Percentiles rank a stretch among this genome's conserved stretches.
These are phyloP conservation scores for Saguinus midas DNA, from an alignment of 2,113 vertebrate genomes.

Conservation along the genomic window DNA sequence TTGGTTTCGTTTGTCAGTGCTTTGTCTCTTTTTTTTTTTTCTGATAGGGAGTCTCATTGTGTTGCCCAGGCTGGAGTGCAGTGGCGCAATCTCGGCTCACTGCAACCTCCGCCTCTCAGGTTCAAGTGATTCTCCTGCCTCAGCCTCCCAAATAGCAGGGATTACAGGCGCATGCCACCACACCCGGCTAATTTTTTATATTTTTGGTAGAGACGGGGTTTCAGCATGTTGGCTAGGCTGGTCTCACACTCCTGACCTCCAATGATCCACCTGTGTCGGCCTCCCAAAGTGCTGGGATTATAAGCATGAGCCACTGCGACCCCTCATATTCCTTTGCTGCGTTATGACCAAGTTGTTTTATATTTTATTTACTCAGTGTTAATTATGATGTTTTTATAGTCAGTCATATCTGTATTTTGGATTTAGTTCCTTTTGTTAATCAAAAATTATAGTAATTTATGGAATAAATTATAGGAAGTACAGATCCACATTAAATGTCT, in stretches of 20 bases:
- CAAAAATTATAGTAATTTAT: conserved; percentile 40
- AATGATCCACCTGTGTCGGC: too few relatives aligned
- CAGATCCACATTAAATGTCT: background rate
- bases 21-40: background rate
- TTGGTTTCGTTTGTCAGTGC: background rate
- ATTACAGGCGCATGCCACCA: too few relatives aligned
- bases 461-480: background rate
- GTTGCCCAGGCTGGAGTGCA: background rate
- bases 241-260: too few relatives aligned
- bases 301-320: too few relatives aligned
- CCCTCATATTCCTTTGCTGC: background rate
- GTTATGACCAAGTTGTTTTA: background rate
- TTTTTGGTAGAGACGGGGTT: too few relatives aligned
- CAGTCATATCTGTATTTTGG: background rate
- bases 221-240: too few relatives aligned
- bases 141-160: too few relatives aligned
- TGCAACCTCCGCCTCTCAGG: background rate
- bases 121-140: background rate
- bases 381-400: background rate
- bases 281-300: too few relatives aligned
- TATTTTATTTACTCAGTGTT: background rate
- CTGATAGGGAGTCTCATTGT: background rate
- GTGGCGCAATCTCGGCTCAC: too few relatives aligned
- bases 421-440: conserved; percentile 24
- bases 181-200: too few relatives aligned